Evolutionary conservation across 2,113 vertebrate genomes (phyloP).

Genomic region (Muntiacus muntjak): DNA sequence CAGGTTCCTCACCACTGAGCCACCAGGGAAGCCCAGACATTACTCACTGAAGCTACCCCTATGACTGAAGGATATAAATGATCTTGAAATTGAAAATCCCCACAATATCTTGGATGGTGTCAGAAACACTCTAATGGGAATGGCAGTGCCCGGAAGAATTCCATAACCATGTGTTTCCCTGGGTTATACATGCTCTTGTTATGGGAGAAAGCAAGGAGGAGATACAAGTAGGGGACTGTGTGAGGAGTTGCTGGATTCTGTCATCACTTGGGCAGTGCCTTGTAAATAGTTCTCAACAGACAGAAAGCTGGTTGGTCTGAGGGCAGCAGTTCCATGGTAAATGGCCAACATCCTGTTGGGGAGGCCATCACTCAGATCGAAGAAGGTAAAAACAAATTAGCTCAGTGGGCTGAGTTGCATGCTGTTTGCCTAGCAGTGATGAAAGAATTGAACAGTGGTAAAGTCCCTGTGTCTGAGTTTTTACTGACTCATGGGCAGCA

Average conservation of each 20-base stretch:
- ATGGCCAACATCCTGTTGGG: not conserved
- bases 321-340: not conserved
- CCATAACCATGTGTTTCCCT: not conserved
- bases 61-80: not conserved
- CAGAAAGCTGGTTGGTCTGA: not conserved
- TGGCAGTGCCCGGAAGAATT: not conserved
- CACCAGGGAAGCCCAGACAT: not conserved
- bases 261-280: not conserved
- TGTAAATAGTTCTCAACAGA: not conserved
- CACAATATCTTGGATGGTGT: not conserved
- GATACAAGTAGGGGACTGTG: not conserved
- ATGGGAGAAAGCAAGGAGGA: not conserved
- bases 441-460: not conserved
- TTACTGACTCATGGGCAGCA: not conserved
- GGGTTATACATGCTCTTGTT: not conserved
- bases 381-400: not conserved
- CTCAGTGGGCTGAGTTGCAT: not conserved
- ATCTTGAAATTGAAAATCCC: not conserved
- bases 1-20: not conserved
- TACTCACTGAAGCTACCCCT: not conserved
- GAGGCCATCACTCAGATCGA: not conserved
- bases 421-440: not conserved
- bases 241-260: not conserved
- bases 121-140: not conserved
- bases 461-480: not conserved